Conservation (phyloP, 64 coral and sea anemone genomes). For the Montipora cactus region DNA sequence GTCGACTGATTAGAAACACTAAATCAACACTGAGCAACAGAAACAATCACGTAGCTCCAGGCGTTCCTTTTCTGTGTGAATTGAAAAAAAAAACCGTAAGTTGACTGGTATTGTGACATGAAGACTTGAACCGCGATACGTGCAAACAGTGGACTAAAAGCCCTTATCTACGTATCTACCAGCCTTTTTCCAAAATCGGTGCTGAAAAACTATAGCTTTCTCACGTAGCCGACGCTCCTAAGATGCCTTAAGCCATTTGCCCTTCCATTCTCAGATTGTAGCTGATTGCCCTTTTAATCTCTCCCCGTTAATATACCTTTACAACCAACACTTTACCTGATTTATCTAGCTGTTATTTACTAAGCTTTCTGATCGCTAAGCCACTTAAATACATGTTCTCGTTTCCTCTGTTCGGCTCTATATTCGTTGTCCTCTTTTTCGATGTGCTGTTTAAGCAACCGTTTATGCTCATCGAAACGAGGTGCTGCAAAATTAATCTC, state of each 20-base stretch:
- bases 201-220: background rate
- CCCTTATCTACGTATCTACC: no score
- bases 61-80: no score
- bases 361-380: background rate
- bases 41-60: no score
- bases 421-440: background rate
- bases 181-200: no score
- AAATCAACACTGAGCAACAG: no score
- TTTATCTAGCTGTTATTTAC: background rate
- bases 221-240: background rate
- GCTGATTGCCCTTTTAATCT: background rate
- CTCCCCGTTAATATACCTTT: background rate
- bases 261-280: background rate
- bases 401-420: background rate
- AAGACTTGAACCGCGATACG: no score
- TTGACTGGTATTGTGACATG: no score
- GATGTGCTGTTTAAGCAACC: slow-evolving; percentile 1
- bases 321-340: background rate
- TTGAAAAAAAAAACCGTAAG: no score
- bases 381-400: background rate
- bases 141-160: no score
- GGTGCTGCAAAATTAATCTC: background rate
- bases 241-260: background rate
- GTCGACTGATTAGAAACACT: no score
- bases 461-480: background rate